Base-by-base conservation (phyloP, 2,113 vertebrate species). In the Myxocyprinus asiaticus region DNA sequence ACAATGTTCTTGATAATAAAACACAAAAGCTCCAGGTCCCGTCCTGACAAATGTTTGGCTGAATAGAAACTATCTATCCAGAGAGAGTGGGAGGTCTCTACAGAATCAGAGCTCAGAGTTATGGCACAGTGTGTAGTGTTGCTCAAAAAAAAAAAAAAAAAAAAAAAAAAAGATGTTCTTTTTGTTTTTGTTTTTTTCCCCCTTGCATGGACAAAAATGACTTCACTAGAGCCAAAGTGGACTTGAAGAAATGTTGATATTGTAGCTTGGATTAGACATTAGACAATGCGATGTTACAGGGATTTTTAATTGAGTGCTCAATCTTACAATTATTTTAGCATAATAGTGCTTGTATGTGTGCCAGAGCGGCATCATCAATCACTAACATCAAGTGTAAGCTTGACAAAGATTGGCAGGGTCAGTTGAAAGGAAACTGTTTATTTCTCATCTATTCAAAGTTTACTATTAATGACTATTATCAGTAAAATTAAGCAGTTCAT, bases 51-150 rank as follows among this genome's bases (percentile, higher is more conserved):
- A 12, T 43, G 42, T 12, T 3, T 66, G 9, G 3, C 4, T 7
- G 51, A 22, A 33, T 33, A 33, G 22, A 33, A 33, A 33, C 1
- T 33, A 33, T 33, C 22, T 33, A 33, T 33, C 22, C 22, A 33
- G 22, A 33, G 22, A 48, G 51, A 45, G 69, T 72, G 69, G 69
- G 69, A 45, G 43, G 53, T 72, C 53, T 45, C 69, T 59, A 14
- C n/a, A 45, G 69, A 72, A 45, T 58, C 53, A 33, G 22, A 33
- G 22, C 22, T 33, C 22, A 33, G 22, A 33, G 22, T 33, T 33
- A 33, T 33, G 22, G 22, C 22, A 33, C 22, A 33, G 22, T 33
- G 22, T 15, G 7, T 50, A 33, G 22, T 33, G 3, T 33, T 33
- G 22, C 22, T 33, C 22, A 33, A 33, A 33, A 33, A 1, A 33